Evolutionary conservation across 2,797 vertebrate species (phyloP), one percentile per base, ranked within the genome.

Genomic region (Paedocypris micromegethes): DNA sequence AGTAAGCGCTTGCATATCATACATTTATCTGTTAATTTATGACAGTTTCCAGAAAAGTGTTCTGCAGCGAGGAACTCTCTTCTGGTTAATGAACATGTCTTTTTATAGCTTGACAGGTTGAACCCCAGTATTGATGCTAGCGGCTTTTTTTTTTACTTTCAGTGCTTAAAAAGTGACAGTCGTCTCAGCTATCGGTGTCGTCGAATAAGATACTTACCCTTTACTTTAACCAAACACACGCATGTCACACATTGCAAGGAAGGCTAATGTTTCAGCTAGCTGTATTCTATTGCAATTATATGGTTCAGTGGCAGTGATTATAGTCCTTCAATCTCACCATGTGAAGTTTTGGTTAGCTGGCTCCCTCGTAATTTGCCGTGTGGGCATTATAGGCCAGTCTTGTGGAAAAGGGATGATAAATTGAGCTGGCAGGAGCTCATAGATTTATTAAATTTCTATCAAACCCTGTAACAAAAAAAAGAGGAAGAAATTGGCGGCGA

Each of bases 391-490:
- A 89, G 91, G 85, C 88, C 85, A 90, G 90, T 92, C 88, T 90
- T 90, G 89, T 64, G 78, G 90, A 82, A 81, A 81, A 67, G 89
- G 89, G 87, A 92, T 91, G 91, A 93, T 93, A 92, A 93, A 93
- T 92, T 90, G 88, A 84, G 80, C 89, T 92, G 90, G 90, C 90
- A 89, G 88, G 88, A 88, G 90, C 90, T 92, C 88, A 91, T 93
- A 92, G 93, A 97, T 95, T 94, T 96, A 94, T 96, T 94, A 94
- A 95, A 95, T 95, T 95, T 93, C 92, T 93, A 95, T 95, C 91
- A 94, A 92, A 93, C 85, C 85, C 84, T 82, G 88, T 85, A 91
- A 91, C 90, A 90, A 74, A 75, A 77, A 64, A 69, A 44, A 6
- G 58, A 66, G 55, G 39, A 90, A 90, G 90, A 92, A 91, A 90